Evolutionary conservation across 2,113 vertebrate genomes (phyloP), one percentile per base, ranked within the genome.

Genomic region (Phodopus roborovskii): DNA sequence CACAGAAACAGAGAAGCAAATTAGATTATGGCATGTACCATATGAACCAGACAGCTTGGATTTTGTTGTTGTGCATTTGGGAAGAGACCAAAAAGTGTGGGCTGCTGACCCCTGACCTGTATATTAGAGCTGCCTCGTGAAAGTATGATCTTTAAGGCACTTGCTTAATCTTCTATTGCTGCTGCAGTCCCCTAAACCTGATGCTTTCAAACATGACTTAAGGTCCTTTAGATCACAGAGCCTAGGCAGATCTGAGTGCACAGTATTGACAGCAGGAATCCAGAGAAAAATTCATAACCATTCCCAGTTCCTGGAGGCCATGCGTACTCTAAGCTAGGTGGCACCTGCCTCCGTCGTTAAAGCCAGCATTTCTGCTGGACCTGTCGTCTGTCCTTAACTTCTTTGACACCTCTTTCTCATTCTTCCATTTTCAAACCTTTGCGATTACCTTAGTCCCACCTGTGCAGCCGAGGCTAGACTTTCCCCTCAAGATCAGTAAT

Each of bases 61-160:
- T 95, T 0, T 94, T 96, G 19, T 71, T 39, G 88, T 75, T 53
- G 24, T 7, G 33, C 75, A 13, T 84, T 88, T 95, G 79, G 42
- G 24, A 39, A 58, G 33, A 42, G 0, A 95, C 77, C 78, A n/a
- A 87, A 96, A 91, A 33, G 56, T 81, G 50, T 75, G 75, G 77
- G 45, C 26, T 30, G 5, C 36, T 22, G 91, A 33, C 3, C 81
- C 53, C 2, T 50, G 30, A 56, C 0, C 0, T 58, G 87, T 60
- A 39, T 73, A 70, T 75, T 94, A 92, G 70, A 94, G 0, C 28
- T 85, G 82, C 79, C 56, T 74, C 39, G 68, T 83, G 75, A 7
- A 13, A 66, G 85, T 97, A 19, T 90, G 97, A 97, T 96, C 81
- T 94, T 79, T 56, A 88, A 68, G 94, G 45, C 1, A 0, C 12